Evolutionary conservation across 2,113 vertebrate species (phyloP), one percentile per base, ranked within the genome.

Genomic region (Oreochromis aureus): DNA sequence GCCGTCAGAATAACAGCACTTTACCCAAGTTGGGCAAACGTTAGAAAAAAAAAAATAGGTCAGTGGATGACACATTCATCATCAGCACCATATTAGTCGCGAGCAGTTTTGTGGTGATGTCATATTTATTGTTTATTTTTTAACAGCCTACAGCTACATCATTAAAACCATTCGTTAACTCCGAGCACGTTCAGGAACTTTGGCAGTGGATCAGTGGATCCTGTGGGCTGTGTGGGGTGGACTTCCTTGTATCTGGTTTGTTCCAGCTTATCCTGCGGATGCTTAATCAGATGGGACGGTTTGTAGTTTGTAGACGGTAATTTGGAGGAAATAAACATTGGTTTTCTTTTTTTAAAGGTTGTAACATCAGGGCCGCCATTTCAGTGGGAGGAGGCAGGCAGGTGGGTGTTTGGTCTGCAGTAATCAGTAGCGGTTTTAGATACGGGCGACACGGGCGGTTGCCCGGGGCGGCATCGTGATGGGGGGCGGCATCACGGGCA

Each of bases 341-440:
- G 1, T 41, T 69, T 15, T 36, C 3, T 13, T 22, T 41, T 61
- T 41, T 41, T 36, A 5, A 44, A 71, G 36, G n/a, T 16, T 24
- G n/a, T 16, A 44, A 71, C 4, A 73, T 73, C 41, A 46, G 22
- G 5, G 69, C 22, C 15, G 22, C 2, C 22, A 46, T 73, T 46
- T 18, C 69, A 73, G 22, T 46, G 41, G 41, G 22, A 73, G 69
- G 15, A 10, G 41, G 69, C 5, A 0, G 66, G 0, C n/a, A 44
- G 12, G 13, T 15, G 30, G 58, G 30, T 1, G 63, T 2, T 69
- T 22, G 63, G n/a, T 44, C 34, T 24, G 36, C 0, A 0, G n/a
- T 41, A 41, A 22, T 0, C n/a, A n/a, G n/a, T n/a, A n/a, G n/a
- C n/a, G n/a, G n/a, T n/a, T n/a, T n/a, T n/a, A n/a, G n/a, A n/a